phyloP scores from a whole-genome alignment of 2,113 vertebrate species.

The Mugil cephalus region DNA sequence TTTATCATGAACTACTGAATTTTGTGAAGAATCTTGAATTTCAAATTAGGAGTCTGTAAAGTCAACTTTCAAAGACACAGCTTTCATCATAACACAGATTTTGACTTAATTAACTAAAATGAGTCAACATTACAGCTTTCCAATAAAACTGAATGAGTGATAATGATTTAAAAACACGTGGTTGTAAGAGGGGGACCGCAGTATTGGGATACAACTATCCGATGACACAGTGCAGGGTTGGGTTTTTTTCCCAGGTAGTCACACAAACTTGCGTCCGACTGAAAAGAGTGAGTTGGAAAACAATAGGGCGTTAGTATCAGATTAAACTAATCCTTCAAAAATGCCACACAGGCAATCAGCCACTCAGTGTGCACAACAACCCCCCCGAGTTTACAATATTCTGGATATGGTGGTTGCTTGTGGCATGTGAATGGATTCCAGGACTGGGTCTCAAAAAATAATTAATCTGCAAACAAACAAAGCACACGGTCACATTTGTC shows the following conservation, averaged over 20 bases:
- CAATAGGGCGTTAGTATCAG: background rate
- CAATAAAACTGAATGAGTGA: too few species aligned
- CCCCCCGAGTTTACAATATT: background rate
- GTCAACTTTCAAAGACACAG: background rate
- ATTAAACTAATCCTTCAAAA: background rate
- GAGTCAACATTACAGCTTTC: too few species aligned
- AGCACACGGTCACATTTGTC: slow-evolving; percentile 15
- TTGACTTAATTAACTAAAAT: too few species aligned
- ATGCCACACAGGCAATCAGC: background rate
- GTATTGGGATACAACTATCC: too few species aligned
- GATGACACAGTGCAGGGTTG: too few species aligned
- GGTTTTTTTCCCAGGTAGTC: background rate
- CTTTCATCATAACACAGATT: background rate
- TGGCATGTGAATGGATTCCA: slow-evolving; percentile 18
- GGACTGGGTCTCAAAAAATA: slow-evolving; percentile 19
- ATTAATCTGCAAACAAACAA: slow-evolving; percentile 34
- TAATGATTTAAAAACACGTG: too few species aligned
- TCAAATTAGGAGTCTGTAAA: background rate
- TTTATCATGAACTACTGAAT: background rate
- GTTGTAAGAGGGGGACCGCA: too few species aligned
- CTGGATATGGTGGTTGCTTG: slow-evolving; percentile 1
- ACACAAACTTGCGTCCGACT: background rate
- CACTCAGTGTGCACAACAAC: background rate
- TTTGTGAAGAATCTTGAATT: background rate
- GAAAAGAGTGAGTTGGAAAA: background rate